Conservation (phyloP, 2,888 invertebrate species). For the Chalcis sispes region DNA sequence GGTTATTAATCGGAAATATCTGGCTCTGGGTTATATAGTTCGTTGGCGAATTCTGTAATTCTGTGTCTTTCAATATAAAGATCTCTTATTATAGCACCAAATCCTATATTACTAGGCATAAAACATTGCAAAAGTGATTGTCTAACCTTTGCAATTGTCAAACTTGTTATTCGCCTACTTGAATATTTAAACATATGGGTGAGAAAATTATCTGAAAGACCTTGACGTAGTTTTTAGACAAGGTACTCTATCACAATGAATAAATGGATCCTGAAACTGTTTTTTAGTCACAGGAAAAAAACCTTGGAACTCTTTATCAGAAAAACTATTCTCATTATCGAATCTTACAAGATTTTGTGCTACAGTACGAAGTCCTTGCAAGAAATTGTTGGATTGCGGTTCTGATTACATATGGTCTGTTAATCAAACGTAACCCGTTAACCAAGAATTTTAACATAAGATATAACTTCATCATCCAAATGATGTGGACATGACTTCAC, state of each 20-base stretch:
- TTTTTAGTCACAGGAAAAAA: conserved; percentile 48
- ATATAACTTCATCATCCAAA: conserved; percentile 50
- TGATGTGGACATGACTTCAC: conserved; percentile 56
- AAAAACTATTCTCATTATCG: conserved; percentile 49
- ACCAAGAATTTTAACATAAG: conserved; percentile 34
- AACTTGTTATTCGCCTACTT: conserved; percentile 38
- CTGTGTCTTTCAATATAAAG: conserved; percentile 45
- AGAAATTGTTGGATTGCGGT: conserved; percentile 30
- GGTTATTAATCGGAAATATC: not conserved
- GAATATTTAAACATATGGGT: conserved; percentile 35
- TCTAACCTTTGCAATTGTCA: conserved; percentile 30
- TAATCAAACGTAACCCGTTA: conserved; percentile 42
- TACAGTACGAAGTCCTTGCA: conserved; percentile 46
- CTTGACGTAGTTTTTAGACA: conserved; percentile 7
- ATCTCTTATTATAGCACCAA: conserved; percentile 51
- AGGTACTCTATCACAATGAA: conserved; percentile 52
- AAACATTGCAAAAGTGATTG: conserved; percentile 52
- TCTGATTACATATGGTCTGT: conserved; percentile 48
- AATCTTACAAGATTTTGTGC: conserved; percentile 36
- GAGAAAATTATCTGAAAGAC: not conserved
- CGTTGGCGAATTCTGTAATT: conserved; percentile 43
- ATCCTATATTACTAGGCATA: conserved; percentile 54
- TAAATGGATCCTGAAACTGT: conserved; percentile 53
- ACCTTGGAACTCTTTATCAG: conserved; percentile 47
- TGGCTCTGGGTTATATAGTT: conserved; percentile 36